Conservation (phyloP, 2,888 invertebrate genomes). For the Tethea ocularis region DNA sequence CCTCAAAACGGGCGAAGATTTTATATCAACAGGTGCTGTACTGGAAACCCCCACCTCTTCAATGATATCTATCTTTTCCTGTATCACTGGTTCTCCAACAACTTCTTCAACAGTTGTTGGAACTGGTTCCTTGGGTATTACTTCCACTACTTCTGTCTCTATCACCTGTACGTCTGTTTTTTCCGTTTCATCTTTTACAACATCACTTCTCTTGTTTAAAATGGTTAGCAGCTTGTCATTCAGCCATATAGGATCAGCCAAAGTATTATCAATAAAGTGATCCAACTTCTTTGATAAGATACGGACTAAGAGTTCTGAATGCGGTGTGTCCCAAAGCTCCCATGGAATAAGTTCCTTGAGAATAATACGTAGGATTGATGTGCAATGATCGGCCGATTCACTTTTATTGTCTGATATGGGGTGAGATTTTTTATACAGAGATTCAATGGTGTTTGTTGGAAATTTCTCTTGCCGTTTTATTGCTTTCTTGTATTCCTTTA, state of each 20-base stretch:
- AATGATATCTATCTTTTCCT: constrained; percentile 35
- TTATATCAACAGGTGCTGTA: constrained; percentile 73
- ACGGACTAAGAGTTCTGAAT: constrained; percentile 85
- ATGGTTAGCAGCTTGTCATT: constrained; percentile 65
- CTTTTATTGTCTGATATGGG: constrained; percentile 57
- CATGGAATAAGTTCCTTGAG: constrained; percentile 86
- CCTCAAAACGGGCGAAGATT: constrained; percentile 64
- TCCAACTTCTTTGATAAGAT: constrained; percentile 85
- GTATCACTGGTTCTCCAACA: constrained; percentile 39
- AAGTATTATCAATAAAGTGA: constrained; percentile 69
- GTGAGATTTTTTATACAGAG: constrained; percentile 76
- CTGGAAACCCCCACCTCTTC: constrained; percentile 44
- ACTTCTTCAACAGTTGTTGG: constrained; percentile 39
- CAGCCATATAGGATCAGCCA: constrained; percentile 80
- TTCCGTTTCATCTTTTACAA: constrained; percentile 21
- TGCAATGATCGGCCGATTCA: constrained; percentile 82
- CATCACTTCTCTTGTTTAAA: constrained; percentile 35
- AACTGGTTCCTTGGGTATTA: constrained; percentile 27
- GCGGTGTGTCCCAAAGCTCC: constrained; percentile 87
- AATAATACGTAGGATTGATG: constrained; percentile 83
- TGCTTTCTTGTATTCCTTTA: constrained; percentile 86
- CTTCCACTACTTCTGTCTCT: constrained; percentile 36
- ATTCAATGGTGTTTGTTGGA: constrained; percentile 66
- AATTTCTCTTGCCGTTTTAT: constrained; percentile 82
- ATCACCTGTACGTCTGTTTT: constrained; percentile 13